Conservation (phyloP, 2,888 invertebrate species). For the Cephus spinipes region DNA sequence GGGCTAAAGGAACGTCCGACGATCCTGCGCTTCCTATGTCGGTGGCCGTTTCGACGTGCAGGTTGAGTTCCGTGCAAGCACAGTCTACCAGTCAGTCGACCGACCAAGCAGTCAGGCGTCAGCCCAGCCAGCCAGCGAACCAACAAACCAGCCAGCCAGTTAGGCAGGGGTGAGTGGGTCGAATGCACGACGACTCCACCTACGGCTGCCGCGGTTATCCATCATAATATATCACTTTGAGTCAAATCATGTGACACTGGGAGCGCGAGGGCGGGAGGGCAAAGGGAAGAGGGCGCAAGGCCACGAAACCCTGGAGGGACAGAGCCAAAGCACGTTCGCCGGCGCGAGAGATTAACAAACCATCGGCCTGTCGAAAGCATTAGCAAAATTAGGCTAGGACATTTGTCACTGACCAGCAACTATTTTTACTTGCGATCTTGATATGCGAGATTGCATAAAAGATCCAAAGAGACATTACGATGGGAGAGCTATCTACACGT, state of each 20-base stretch:
- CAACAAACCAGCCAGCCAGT: background rate
- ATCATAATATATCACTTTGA: conserved; percentile 33
- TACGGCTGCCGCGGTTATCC: conserved; percentile 28
- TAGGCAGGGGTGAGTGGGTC: background rate
- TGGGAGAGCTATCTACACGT: background rate
- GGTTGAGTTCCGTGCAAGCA: background rate
- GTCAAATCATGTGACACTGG: conserved; percentile 19
- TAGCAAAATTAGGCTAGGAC: background rate
- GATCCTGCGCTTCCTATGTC: background rate
- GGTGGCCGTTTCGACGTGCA: background rate
- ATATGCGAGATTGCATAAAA: background rate
- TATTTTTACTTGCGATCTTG: background rate
- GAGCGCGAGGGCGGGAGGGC: background rate
- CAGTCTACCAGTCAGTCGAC: background rate
- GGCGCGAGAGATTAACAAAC: conserved; percentile 11
- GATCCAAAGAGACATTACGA: background rate
- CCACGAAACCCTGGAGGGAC: conserved; percentile 7
- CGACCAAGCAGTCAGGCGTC: background rate
- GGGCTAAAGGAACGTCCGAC: background rate
- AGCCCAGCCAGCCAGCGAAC: background rate
- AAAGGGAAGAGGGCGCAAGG: background rate
- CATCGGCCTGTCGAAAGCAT: background rate
- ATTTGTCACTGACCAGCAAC: background rate
- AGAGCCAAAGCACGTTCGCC: background rate
- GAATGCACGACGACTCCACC: background rate